These are phyloP conservation scores for Clinocottus analis DNA, from an alignment of 2,113 vertebrate species.

Conservation along the genomic window DNA sequence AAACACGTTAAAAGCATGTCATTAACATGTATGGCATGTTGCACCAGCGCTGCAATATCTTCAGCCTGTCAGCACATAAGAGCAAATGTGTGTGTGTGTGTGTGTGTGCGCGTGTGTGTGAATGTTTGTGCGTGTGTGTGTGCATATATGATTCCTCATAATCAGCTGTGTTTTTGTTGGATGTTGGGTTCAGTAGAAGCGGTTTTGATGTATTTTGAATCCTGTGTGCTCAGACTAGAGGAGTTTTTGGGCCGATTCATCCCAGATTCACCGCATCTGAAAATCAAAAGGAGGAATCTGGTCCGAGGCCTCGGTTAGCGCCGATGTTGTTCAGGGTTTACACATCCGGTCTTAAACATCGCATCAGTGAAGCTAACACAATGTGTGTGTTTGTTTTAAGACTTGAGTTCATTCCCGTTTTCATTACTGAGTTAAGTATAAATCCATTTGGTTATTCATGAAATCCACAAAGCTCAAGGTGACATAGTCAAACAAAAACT, in stretches of 20 bases:
- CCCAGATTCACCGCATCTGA: too few species aligned
- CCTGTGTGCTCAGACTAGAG: too few species aligned
- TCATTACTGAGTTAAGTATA: not conserved
- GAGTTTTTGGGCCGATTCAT: too few species aligned
- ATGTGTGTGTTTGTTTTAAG: not conserved
- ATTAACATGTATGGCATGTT: conserved; percentile 27
- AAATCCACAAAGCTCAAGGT: not conserved
- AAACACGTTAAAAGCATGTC: conserved; percentile 54
- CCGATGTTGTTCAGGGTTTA: too few species aligned
- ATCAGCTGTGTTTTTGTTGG: not conserved
- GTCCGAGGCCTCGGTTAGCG: too few species aligned
- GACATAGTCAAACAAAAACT: not conserved
- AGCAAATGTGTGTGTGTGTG: not conserved
- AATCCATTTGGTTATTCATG: not conserved
- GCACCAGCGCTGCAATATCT: not conserved
- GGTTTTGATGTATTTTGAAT: not conserved
- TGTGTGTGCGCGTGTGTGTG: too few species aligned
- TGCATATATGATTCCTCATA: not conserved
- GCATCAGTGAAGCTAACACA: not conserved
- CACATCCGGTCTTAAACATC: too few species aligned
- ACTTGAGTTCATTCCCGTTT: not conserved
- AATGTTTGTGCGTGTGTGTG: too few species aligned
- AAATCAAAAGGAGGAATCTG: too few species aligned
- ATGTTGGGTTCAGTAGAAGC: not conserved
- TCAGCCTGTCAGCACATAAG: not conserved